Evolutionary conservation across 2,888 invertebrate genomes (phyloP).

Genomic region (Mystacides longicornis): DNA sequence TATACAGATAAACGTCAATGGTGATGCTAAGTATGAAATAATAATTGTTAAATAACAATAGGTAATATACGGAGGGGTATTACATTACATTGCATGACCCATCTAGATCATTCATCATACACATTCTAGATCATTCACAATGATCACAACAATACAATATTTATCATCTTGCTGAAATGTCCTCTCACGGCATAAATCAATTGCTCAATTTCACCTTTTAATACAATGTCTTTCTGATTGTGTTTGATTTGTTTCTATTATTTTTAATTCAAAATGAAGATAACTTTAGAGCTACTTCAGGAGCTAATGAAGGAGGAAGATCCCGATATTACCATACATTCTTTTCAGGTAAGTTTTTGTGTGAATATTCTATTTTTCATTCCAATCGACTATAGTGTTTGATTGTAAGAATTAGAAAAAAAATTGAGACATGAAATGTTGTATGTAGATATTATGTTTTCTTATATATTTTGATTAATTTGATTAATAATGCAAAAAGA

Average conservation of each 20-base stretch:
- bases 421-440: background rate
- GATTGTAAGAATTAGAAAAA: background rate
- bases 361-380: background rate
- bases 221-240: background rate
- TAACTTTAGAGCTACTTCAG: constrained; percentile 50
- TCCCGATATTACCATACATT: constrained; percentile 48
- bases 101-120: background rate
- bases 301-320: constrained; percentile 48
- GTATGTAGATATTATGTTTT: too few species aligned
- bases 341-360: constrained; percentile 42
- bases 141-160: too few species aligned
- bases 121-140: background rate
- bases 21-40: too few species aligned
- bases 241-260: background rate
- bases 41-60: too few species aligned
- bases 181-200: too few species aligned
- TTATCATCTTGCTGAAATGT: background rate
- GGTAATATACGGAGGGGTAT: too few species aligned
- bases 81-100: too few species aligned
- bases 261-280: constrained; percentile 25
- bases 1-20: too few species aligned
- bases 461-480: background rate
- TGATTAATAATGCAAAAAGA: background rate
- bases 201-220: background rate
- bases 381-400: background rate